These are phyloP conservation scores for Eidolon helvum DNA, from an alignment of 2,113 vertebrate species.

Conservation along the genomic window DNA sequence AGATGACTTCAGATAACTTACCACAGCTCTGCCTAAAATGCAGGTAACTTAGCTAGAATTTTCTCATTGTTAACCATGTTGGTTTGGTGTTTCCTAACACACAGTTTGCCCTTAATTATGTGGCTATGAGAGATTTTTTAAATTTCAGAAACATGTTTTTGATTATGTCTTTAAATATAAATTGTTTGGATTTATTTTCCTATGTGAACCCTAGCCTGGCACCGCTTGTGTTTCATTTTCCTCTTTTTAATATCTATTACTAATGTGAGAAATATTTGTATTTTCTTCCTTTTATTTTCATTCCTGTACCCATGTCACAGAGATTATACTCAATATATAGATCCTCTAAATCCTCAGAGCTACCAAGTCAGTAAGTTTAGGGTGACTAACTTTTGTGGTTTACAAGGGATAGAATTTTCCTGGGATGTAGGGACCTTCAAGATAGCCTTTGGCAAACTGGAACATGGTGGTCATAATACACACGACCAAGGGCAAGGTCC, in stretches of 20 bases:
- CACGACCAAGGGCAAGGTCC: background rate
- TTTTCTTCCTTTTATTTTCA: background rate
- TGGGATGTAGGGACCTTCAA: background rate
- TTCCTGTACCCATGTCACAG: background rate
- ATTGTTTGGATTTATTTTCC: background rate
- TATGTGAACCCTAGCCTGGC: background rate
- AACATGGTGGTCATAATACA: fast-evolving
- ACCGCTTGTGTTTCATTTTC: background rate
- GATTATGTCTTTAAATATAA: background rate
- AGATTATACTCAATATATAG: background rate
- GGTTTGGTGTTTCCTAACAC: background rate
- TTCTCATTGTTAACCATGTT: background rate
- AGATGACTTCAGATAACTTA: background rate
- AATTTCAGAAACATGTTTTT: background rate
- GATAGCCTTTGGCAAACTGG: background rate
- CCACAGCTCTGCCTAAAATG: background rate
- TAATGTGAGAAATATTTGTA: background rate
- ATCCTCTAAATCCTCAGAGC: background rate
- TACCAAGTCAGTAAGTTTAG: background rate
- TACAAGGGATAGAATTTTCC: background rate
- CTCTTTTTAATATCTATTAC: background rate
- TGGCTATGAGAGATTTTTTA: background rate
- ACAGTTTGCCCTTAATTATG: background rate
- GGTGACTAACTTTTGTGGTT: background rate
- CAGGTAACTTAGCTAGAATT: background rate